phyloP scores from a whole-genome alignment of 2,797 vertebrate species.

The Gallinago solitaria region DNA sequence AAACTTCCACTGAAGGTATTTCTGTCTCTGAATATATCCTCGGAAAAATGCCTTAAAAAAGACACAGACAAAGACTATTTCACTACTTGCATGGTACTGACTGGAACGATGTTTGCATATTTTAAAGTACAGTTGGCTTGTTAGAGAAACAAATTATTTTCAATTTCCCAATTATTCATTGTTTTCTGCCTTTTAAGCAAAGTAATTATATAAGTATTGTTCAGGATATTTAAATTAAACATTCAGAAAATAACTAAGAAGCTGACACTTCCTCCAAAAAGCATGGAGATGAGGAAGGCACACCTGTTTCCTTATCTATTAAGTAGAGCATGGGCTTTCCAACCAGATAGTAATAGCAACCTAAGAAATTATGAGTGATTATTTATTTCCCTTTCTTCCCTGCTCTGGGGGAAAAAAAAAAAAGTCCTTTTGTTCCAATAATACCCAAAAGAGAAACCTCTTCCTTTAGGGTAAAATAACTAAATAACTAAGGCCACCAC shows the following conservation, averaged over 20 bases:
- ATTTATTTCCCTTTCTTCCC: not conserved
- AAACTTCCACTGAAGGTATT: conserved; percentile 52
- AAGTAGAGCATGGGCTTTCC: not conserved
- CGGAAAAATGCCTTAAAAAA: conserved; percentile 69
- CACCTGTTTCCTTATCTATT: not conserved
- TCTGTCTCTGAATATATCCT: conserved; percentile 55
- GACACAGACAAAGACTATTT: not conserved
- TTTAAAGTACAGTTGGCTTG: not conserved
- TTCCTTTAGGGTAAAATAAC: not conserved
- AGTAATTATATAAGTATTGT: not conserved
- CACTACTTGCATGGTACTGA: not conserved
- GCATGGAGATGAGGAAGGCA: not conserved
- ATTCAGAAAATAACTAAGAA: not conserved
- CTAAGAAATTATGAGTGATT: not conserved
- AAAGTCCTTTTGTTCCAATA: not conserved
- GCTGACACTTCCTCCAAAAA: not conserved
- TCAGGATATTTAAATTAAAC: not conserved
- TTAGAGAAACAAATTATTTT: not conserved
- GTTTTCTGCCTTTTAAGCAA: not conserved
- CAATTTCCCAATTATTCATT: not conserved
- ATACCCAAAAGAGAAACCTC: not conserved
- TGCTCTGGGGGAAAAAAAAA: not conserved
- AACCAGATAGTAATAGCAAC: not conserved
- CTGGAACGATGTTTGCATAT: not conserved
- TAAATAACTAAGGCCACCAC: not conserved